Conservation (phyloP, 1,140 invertebrate species). For the Habropoda laboriosa region DNA sequence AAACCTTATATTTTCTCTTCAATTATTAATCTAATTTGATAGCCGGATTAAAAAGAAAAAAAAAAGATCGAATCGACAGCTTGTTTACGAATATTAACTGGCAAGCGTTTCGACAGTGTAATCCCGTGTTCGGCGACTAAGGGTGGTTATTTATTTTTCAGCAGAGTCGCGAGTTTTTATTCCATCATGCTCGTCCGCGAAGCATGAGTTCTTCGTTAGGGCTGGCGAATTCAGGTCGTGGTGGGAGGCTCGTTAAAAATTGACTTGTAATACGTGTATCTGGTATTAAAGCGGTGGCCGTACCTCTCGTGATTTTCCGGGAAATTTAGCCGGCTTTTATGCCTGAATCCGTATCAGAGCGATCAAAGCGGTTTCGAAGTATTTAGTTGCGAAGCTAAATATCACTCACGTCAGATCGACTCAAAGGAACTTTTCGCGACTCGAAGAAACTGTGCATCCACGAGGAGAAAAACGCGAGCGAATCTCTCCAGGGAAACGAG, state of each 20-base stretch:
- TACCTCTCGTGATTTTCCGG: background rate
- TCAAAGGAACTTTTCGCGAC: background rate
- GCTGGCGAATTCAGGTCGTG: background rate
- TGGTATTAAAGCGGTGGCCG: background rate
- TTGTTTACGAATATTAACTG: background rate
- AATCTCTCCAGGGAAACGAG: background rate
- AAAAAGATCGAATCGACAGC: background rate
- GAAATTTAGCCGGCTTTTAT: constrained; percentile 36
- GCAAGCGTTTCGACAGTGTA: background rate
- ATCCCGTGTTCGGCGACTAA: too few relatives aligned
- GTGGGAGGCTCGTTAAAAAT: constrained; percentile 14
- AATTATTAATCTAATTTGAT: background rate
- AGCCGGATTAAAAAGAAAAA: background rate
- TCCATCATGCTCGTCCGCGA: background rate
- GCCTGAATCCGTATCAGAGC: background rate
- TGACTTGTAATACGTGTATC: constrained; percentile 11
- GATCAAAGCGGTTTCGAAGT: constrained; percentile 9
- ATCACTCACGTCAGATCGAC: background rate
- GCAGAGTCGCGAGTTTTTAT: background rate
- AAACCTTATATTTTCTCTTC: too few relatives aligned
- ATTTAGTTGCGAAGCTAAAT: background rate
- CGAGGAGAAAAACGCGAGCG: background rate
- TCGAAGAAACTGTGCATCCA: background rate
- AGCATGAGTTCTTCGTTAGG: background rate
- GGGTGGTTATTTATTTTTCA: background rate